A percentile compares a stretch with the other conserved stretches of the same genome.
Evolutionary conservation across 2,113 vertebrate genomes (phyloP).

Genomic region (Atrichornis clamosus): DNA sequence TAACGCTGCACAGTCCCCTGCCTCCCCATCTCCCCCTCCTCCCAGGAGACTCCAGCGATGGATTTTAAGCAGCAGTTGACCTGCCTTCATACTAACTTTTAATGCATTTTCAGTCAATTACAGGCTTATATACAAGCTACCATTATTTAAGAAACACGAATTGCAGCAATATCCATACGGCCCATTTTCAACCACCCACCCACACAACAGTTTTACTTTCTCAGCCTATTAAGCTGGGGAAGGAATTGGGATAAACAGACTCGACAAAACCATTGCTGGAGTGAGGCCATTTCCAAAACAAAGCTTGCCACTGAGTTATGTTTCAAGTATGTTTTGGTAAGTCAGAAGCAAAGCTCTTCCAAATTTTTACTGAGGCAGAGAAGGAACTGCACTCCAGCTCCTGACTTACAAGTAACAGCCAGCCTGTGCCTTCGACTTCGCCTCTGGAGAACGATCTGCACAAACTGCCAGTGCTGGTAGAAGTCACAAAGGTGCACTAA

Average conservation of each 20-base stretch:
- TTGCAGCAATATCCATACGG: constrained; percentile 8
- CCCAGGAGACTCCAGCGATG: neutral
- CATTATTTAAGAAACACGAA: neutral
- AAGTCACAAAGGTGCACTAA: neutral
- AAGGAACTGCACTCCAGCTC: neutral
- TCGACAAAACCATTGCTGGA: constrained; percentile 28
- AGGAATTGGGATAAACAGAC: constrained; percentile 45
- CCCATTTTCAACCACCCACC: constrained; percentile 24
- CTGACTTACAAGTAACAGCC: neutral
- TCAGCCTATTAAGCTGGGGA: constrained; percentile 9
- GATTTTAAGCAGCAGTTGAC: neutral
- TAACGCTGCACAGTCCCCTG: neutral
- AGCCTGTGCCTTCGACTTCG: neutral
- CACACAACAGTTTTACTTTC: constrained; percentile 27
- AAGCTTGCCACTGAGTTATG: constrained; percentile 53
- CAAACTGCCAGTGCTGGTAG: accelerated
- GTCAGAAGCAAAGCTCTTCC: constrained; percentile 19
- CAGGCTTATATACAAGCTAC: neutral
- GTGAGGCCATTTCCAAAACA: constrained; percentile 26
- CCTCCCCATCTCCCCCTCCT: neutral
- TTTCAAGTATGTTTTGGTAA: constrained; percentile 49
- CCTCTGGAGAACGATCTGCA: neutral
- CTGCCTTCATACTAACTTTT: neutral
- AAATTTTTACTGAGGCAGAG: neutral
- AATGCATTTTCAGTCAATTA: constrained; percentile 13